Evolutionary conservation across 2,113 vertebrate species (phyloP).

Genomic region (Chionis minor): DNA sequence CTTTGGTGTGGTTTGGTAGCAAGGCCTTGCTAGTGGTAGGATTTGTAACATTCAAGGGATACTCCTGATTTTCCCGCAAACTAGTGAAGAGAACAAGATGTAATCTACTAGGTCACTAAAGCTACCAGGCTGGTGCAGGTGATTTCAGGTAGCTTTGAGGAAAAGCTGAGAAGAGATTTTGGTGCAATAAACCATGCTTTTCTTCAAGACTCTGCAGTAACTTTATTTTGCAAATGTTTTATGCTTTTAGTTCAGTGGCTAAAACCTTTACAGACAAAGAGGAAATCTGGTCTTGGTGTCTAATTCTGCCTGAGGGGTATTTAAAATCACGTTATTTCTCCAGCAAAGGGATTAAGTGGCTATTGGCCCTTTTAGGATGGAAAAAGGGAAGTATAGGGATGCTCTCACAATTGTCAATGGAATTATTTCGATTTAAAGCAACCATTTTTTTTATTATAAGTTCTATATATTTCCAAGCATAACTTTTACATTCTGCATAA

Average conservation of each 20-base stretch:
- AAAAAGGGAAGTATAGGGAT: neutral
- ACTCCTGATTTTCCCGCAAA: neutral
- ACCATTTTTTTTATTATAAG: neutral
- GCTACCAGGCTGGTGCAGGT: neutral
- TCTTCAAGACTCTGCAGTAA: neutral
- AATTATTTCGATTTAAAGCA: neutral
- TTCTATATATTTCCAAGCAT: neutral
- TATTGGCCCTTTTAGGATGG: neutral
- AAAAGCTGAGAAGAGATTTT: neutral
- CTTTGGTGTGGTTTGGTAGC: neutral
- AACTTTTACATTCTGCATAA: neutral
- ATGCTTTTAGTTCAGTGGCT: neutral
- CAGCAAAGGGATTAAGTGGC: neutral
- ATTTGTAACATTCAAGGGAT: neutral
- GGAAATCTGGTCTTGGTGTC: neutral
- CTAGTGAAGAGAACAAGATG: neutral
- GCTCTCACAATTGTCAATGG: neutral
- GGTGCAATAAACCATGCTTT: neutral
- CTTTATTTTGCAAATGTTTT: neutral
- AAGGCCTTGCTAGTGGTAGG: neutral
- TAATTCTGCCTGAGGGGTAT: neutral
- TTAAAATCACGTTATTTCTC: neutral
- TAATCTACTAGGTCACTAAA: neutral
- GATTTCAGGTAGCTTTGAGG: neutral
- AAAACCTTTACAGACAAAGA: neutral